Evolutionary conservation across 2,888 invertebrate genomes (phyloP), one percentile per base, ranked within the genome.

Genomic region (Drosophila ustulata): DNA sequence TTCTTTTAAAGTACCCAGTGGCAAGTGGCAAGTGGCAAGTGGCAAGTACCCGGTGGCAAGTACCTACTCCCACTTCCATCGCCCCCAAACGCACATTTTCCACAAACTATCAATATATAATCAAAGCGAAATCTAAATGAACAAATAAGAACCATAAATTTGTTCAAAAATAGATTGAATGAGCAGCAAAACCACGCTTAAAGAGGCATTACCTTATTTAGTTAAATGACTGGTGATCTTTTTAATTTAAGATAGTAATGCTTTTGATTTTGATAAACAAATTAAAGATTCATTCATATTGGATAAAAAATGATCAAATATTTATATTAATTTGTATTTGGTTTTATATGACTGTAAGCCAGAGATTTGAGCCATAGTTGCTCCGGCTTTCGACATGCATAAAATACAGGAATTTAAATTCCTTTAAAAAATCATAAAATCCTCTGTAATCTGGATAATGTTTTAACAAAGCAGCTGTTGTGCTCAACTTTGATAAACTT

Each of bases 1-100:
- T 58, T 71, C 56, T 57, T 69, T 78, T 81, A 66, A 79, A 81
- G 81, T 51, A 58, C 28, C 47, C 37, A 64, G 62, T 37, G n/a
- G n/a, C 72, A 62, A 69, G 49, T 57, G 46, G 7, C 47, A 62
- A 69, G 37, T 51, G 11, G 45, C 26, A 50, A 18, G 39, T 57
- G 46, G 7, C 47, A 62, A 69, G 49, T 57, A 46, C 11, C 47
- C 3, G 2, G 37, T 51, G 11, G 45, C 26, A 50, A 18, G 39
- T 41, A 7, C 37, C 37, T 37, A 37, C 37, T n/a, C 39, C 39
- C 13, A 18, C 39, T 41, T 6, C 8, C 13, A 39, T 6, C 7
- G 39, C 23, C 28, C 7, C 25, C n/a, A 7, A 51, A 52, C 37
- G 18, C 47, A 52, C 45, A 59, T 39, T 50, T 37, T 43, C 34